A percentile compares a stretch with the other conserved stretches of the same genome.
These are phyloP conservation scores for Nettapus auritus DNA, from an alignment of 2,113 vertebrate species.

Conservation along the genomic window DNA sequence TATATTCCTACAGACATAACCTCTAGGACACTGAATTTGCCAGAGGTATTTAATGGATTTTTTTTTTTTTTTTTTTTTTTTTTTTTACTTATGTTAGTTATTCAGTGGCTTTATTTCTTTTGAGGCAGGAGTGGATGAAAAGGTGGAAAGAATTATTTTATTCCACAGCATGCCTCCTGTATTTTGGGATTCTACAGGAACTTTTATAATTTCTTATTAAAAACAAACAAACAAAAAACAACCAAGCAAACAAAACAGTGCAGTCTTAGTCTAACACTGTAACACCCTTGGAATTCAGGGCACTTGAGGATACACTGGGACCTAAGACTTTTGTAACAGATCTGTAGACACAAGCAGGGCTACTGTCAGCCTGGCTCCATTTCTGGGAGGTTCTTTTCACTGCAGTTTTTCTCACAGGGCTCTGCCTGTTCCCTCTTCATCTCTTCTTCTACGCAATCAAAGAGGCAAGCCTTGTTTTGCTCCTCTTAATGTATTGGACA, in stretches of 20 bases:
- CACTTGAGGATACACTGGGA: neutral
- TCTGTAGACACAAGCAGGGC: neutral
- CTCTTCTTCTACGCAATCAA: neutral
- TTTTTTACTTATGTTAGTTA: neutral
- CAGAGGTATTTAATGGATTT: neutral
- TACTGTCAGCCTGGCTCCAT: neutral
- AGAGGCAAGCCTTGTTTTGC: neutral
- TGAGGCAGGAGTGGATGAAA: neutral
- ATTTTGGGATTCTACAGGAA: neutral
- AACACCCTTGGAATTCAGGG: neutral
- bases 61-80: no score
- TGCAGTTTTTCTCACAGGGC: neutral
- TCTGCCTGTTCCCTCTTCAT: neutral
- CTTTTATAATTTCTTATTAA: neutral
- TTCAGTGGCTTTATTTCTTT: neutral
- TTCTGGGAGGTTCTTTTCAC: neutral
- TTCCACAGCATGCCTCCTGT: neutral
- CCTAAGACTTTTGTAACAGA: neutral
- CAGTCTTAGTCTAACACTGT: neutral
- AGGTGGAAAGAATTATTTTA: neutral
- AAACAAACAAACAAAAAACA: accelerated
- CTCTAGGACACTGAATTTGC: neutral
- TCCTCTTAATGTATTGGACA: neutral
- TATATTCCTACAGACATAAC: neutral
- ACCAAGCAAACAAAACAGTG: accelerated